phyloP scores from a whole-genome alignment of 2,797 vertebrate species.

The Eptatretus atami region DNA sequence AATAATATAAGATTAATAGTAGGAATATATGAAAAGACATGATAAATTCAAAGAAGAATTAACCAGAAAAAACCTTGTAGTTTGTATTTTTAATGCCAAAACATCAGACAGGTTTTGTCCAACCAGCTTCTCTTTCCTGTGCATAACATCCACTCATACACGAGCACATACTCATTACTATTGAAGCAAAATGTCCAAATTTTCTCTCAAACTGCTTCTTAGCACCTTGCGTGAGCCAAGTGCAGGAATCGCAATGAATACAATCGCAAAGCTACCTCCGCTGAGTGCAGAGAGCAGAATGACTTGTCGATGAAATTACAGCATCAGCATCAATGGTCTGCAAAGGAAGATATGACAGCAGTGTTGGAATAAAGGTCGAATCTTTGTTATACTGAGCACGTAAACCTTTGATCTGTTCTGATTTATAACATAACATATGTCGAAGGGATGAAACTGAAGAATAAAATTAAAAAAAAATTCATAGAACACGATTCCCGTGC shows the following conservation, averaged over 20 bases:
- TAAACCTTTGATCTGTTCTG: too few species aligned
- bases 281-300: constrained; percentile 48
- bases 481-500: too few species aligned
- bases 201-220: constrained; percentile 47
- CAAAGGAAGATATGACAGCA: not conserved
- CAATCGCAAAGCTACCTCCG: constrained; percentile 43
- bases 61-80: too few species aligned
- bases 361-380: not conserved
- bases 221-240: constrained; percentile 31
- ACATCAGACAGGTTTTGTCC: too few species aligned
- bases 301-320: constrained; percentile 46
- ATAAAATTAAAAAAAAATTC: not conserved
- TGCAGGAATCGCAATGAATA: constrained; percentile 53
- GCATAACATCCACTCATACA: too few species aligned
- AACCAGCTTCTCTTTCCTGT: too few species aligned
- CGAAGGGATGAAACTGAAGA: not conserved
- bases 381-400: too few species aligned
- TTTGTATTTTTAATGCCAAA: too few species aligned
- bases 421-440: not conserved
- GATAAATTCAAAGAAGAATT: too few species aligned
- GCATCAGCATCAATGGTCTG: constrained; percentile 51
- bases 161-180: constrained; percentile 40
- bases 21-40: too few species aligned
- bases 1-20: too few species aligned
- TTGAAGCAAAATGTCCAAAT: constrained; percentile 39